These are phyloP conservation scores for Steinernema khuongi DNA, from an alignment of 1,140 invertebrate species.

Conservation along the genomic window DNA sequence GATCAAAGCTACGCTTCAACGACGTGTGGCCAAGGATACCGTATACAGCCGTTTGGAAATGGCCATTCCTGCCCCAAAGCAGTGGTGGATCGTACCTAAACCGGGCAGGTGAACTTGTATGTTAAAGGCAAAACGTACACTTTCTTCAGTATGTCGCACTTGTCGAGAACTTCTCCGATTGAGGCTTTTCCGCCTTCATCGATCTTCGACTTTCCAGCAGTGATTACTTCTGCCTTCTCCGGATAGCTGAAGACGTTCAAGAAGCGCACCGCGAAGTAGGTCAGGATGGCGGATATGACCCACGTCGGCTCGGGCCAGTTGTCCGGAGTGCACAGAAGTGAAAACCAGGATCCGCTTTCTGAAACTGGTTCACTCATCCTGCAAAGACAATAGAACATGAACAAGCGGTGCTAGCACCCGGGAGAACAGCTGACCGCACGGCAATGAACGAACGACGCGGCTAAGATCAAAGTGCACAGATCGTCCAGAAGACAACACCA, in stretches of 20 bases:
- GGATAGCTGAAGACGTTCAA: constrained; percentile 38
- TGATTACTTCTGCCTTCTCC: constrained; percentile 40
- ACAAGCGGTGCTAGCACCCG: too few relatives aligned
- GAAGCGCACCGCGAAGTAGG: constrained; percentile 30
- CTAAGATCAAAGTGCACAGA: too few relatives aligned
- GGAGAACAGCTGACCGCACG: too few relatives aligned
- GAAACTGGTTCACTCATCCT: too few relatives aligned
- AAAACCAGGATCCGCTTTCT: too few relatives aligned
- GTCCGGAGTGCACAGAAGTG: neutral
- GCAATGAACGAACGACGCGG: too few relatives aligned
- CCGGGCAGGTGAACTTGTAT: constrained; percentile 49
- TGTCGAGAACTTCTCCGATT: constrained; percentile 38
- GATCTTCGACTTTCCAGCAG: constrained; percentile 28
- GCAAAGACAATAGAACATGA: too few relatives aligned
- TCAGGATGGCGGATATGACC: constrained; percentile 17
- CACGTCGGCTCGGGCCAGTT: neutral
- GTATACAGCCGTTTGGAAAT: constrained; percentile 83
- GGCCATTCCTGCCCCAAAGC: constrained; percentile 86
- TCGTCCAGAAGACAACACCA: too few relatives aligned
- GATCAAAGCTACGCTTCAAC: constrained; percentile 77
- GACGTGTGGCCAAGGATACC: constrained; percentile 78
- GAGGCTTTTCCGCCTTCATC: constrained; percentile 27
- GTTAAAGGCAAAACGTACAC: constrained; percentile 28
- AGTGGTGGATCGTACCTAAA: constrained; percentile 80
- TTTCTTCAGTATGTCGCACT: constrained; percentile 42